These are phyloP conservation scores for Sisor rabdophorus DNA, from an alignment of 2,113 vertebrate genomes.

Conservation along the genomic window DNA sequence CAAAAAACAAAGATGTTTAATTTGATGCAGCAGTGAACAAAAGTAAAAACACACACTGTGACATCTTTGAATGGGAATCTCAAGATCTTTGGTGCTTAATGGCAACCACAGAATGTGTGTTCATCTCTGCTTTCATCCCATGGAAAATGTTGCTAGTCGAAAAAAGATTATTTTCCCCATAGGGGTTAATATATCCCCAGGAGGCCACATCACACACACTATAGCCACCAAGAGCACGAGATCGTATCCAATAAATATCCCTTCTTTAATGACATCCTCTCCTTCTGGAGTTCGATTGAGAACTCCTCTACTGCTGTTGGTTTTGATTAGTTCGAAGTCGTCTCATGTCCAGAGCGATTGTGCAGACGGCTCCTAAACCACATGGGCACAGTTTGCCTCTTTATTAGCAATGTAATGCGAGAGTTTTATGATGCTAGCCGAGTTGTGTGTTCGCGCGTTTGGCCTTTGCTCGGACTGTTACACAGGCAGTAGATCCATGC, in stretches of 20 bases:
- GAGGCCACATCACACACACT: conserved; percentile 39
- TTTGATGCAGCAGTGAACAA: conserved; percentile 4
- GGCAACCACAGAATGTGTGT: conserved; percentile 25
- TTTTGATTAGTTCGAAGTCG: conserved; percentile 40
- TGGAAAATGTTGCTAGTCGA: conserved; percentile 24
- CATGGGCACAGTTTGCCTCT: conserved; percentile 19
- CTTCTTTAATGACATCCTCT: conserved; percentile 32
- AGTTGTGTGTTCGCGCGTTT: conserved; percentile 3
- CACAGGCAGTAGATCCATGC: background rate
- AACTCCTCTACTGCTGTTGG: conserved; percentile 15
- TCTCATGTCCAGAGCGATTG: conserved; percentile 36
- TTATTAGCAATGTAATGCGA: conserved; percentile 6
- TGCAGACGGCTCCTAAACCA: conserved; percentile 25
- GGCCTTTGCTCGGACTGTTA: background rate
- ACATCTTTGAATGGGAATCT: conserved; percentile 15
- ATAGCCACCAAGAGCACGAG: background rate
- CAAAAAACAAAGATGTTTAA: conserved; percentile 9
- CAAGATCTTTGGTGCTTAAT: conserved; percentile 13
- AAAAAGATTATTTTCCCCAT: conserved; percentile 2
- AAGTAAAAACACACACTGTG: conserved; percentile 20
- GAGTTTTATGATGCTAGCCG: conserved; percentile 47
- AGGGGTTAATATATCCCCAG: conserved; percentile 27
- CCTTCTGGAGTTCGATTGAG: conserved; percentile 27
- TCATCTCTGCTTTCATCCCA: conserved; percentile 34
- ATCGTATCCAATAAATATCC: conserved; percentile 42